phyloP scores from a whole-genome alignment of 2,113 vertebrate species.

The Alouatta palliata region DNA sequence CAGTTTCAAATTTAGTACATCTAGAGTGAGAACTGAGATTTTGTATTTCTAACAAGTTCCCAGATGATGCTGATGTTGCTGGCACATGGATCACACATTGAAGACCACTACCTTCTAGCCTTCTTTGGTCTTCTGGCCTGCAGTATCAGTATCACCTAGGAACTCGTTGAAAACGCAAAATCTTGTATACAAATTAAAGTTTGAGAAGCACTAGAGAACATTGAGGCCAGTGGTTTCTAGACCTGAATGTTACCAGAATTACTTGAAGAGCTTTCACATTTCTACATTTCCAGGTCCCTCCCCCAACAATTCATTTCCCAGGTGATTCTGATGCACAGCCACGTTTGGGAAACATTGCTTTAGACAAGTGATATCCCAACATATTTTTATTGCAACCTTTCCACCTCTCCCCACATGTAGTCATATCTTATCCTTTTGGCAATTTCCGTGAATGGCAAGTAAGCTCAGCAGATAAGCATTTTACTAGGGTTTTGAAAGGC shows the following conservation, averaged over 20 bases:
- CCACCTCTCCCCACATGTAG: neutral
- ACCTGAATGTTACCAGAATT: neutral
- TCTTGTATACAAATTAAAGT: neutral
- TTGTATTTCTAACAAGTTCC: conserved; percentile 33
- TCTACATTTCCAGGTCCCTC: neutral
- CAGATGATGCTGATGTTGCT: neutral
- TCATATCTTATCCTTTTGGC: neutral
- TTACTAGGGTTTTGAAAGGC: neutral
- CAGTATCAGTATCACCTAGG: neutral
- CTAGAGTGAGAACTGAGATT: neutral
- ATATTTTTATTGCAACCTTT: neutral
- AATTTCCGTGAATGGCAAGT: neutral
- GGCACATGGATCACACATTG: neutral
- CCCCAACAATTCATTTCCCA: neutral
- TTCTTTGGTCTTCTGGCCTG: neutral
- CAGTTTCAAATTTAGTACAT: conserved; percentile 5
- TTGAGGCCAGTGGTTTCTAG: neutral
- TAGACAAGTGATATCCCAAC: neutral
- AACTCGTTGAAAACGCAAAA: neutral
- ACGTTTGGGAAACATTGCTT: neutral
- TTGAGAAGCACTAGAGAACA: neutral
- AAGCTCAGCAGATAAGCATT: neutral
- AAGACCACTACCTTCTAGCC: neutral
- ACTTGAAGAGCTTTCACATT: neutral
- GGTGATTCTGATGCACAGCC: neutral